phyloP scores from a whole-genome alignment of 2,888 invertebrate genomes.

The Onthophagus sagittarius region DNA sequence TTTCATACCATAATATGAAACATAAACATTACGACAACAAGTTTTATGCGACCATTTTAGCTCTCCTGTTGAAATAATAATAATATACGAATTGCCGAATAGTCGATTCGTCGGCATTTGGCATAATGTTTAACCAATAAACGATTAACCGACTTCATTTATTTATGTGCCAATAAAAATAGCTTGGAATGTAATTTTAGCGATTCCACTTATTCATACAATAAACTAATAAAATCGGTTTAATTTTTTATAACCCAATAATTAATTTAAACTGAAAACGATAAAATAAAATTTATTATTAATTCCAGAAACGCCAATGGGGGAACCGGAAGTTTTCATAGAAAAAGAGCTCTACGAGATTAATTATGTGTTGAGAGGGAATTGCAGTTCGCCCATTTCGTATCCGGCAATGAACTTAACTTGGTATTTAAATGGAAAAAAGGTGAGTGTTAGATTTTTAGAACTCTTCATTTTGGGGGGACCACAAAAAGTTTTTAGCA shows the following conservation, averaged over 20 bases:
- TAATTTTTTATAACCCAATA: slow-evolving; percentile 30
- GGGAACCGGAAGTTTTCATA: slow-evolving; percentile 61
- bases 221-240: slow-evolving; percentile 21
- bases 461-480: not conserved
- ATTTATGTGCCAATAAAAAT: not conserved
- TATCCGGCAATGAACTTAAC: slow-evolving; percentile 68
- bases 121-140: not conserved
- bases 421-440: slow-evolving; percentile 64
- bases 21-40: not conserved
- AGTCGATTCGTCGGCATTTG: not conserved
- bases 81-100: not conserved
- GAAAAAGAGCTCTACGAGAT: slow-evolving; percentile 68
- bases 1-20: too few species aligned
- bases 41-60: not conserved
- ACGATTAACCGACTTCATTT: not conserved
- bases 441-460: slow-evolving; percentile 44
- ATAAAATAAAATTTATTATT: slow-evolving; percentile 21
- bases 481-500: not conserved
- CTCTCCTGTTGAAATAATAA: not conserved
- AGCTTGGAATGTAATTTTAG: not conserved
- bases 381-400: slow-evolving; percentile 65
- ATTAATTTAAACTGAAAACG: not conserved
- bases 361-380: slow-evolving; percentile 64
- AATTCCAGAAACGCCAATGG: slow-evolving; percentile 63
- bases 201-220: not conserved